Evolutionary conservation across 2,888 invertebrate genomes (phyloP).

Genomic region (Lasioglossum calceatum): DNA sequence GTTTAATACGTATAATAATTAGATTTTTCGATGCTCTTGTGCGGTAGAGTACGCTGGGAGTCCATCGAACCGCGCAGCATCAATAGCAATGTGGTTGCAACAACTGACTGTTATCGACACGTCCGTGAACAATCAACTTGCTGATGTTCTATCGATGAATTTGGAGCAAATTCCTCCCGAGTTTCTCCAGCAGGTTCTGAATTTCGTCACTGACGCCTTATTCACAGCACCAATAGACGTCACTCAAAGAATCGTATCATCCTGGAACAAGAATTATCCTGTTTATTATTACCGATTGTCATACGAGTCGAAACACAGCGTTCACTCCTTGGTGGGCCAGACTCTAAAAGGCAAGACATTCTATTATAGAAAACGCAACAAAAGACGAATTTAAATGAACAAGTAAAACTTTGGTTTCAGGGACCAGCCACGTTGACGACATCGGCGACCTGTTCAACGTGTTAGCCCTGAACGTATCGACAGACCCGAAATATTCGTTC

Average conservation of each 20-base stretch:
- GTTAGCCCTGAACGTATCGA: background rate
- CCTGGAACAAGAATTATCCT: slow-evolving; percentile 25
- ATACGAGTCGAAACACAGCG: slow-evolving; percentile 46
- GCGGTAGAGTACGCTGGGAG: background rate
- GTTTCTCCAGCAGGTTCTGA: background rate
- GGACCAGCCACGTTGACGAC: background rate
- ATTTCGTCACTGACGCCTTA: slow-evolving; percentile 41
- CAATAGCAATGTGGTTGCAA: background rate
- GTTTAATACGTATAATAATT: background rate
- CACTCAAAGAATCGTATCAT: slow-evolving; percentile 61
- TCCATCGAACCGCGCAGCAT: background rate
- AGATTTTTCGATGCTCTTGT: background rate
- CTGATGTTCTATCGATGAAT: fast-evolving
- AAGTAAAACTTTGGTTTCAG: background rate
- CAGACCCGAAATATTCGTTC: background rate
- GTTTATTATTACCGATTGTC: slow-evolving; percentile 71
- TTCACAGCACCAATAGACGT: slow-evolving; percentile 66
- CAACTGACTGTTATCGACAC: background rate
- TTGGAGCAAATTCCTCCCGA: background rate
- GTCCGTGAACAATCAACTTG: background rate
- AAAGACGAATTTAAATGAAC: background rate
- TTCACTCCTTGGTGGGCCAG: background rate
- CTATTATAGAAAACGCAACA: background rate
- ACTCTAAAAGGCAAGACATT: background rate
- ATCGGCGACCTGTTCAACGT: background rate